Conservation (phyloP, 2,113 vertebrate genomes). For the Sphyrna mokarran region DNA sequence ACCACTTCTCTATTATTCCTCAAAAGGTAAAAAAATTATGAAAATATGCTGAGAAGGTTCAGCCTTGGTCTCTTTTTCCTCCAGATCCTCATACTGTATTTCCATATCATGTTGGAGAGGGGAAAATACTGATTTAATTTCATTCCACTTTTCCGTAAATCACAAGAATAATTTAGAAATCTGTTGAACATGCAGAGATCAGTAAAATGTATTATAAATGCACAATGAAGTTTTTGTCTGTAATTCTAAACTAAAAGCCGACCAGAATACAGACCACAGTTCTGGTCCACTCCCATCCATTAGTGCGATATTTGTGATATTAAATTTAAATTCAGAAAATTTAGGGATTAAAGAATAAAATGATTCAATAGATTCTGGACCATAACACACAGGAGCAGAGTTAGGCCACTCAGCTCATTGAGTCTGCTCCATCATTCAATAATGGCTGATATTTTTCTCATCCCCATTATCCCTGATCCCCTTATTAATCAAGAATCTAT, state of each 20-base stretch:
- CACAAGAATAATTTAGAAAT: background rate
- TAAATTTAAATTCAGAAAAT: background rate
- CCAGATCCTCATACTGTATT: background rate
- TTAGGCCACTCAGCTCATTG: no score
- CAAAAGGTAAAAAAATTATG: no score
- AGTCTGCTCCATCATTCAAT: no score
- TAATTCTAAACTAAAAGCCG: background rate
- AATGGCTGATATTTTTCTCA: no score
- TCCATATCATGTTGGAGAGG: background rate
- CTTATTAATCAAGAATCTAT: no score
- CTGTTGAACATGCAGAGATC: background rate
- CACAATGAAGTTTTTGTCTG: background rate
- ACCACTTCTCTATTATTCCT: no score
- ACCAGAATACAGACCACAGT: background rate
- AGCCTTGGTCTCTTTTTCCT: background rate
- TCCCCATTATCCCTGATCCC: no score
- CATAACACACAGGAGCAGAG: background rate
- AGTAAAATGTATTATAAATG: background rate
- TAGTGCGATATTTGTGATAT: background rate
- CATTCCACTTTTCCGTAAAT: background rate
- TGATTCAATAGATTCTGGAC: background rate
- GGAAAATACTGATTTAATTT: background rate
- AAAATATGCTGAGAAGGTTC: no score
- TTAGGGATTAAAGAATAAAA: background rate
- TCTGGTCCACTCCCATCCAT: background rate